Evolutionary conservation across 1,140 invertebrate species (phyloP), one percentile per base, ranked within the genome.

Genomic region (Odontomachus brunneus): DNA sequence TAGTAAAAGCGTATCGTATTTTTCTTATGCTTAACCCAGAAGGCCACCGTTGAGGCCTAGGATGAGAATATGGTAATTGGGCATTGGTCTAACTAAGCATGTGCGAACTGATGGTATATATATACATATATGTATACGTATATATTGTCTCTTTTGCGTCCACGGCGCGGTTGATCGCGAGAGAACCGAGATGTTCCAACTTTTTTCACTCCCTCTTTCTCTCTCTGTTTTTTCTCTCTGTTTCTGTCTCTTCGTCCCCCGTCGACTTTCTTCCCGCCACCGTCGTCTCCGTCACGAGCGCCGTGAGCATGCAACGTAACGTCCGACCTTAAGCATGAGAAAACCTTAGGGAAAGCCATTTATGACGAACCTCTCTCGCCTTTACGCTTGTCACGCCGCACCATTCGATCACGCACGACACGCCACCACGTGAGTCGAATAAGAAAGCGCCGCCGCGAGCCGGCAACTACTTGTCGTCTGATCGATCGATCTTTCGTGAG

Each of bases 1-100:
- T 92, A 92, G 92, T 94, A 92, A 92, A 91, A 44, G 38, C 38
- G 72, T 83, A 89, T 91, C 89, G 86, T 94, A 91, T 94, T 92
- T 93, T 92, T 94, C 91, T 94, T 93, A 91, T 94, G 93, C 93
- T 94, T 93, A 91, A 93, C 91, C 38, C 93, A 97, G 96, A 95
- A 97, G 97, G 96, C 97, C 97, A 93, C 96, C 96, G 94, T 95
- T 97, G 92, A 96, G 97, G 95, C 97, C 97, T 95, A 97, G 97
- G 97, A 97, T 97, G 94, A 96, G 96, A 96, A 96, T 97, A 96
- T 97, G 97, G 97, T 98, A 98, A 97, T 95, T 95, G 92, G 89
- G 24, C 83, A 92, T 87, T 91, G 90, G 87, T 92, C 69, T 90
- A 89, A 90, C 82, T 88, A 88, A 91, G 91, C 91, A 92, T 93